Conservation (phyloP, 2,797 vertebrate species). For the Nasua narica region DNA sequence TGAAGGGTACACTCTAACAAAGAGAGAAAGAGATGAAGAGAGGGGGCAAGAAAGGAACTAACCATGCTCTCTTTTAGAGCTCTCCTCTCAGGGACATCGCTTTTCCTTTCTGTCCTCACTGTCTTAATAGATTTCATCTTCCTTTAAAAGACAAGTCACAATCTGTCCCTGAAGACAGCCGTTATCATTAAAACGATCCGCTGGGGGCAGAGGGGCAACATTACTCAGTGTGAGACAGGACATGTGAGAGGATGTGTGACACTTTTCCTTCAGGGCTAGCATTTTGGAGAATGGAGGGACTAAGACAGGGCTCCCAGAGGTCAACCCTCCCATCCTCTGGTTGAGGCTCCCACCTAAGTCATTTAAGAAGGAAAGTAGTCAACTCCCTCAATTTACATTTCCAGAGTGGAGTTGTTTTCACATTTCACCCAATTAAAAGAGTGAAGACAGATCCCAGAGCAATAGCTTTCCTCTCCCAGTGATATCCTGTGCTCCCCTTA, state of each 20-base stretch:
- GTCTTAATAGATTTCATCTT: conserved; percentile 76
- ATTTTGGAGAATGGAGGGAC: conserved; percentile 45
- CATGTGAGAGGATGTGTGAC: conserved; percentile 53
- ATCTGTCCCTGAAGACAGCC: conserved; percentile 72
- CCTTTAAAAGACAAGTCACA: conserved; percentile 69
- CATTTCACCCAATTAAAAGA: conserved; percentile 20
- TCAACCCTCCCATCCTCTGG: conserved; percentile 21
- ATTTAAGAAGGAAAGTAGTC: background rate
- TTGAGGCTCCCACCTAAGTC: background rate
- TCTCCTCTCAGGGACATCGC: conserved; percentile 45
- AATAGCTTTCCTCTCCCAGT: background rate
- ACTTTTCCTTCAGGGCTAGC: conserved; percentile 61
- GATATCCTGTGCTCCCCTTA: background rate
- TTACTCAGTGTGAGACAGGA: conserved; percentile 70
- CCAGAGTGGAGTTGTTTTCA: background rate
- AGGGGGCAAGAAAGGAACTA: background rate
- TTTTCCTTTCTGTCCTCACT: conserved; percentile 64
- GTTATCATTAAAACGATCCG: conserved; percentile 67
- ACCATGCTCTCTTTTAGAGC: background rate
- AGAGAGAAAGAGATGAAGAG: conserved; percentile 42
- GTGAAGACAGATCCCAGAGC: background rate
- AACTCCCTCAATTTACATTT: conserved; percentile 28
- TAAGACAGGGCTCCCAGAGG: conserved; percentile 48
- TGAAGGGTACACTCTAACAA: conserved; percentile 76
- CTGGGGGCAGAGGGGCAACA: conserved; percentile 67